Evolutionary conservation across 2,888 invertebrate genomes (phyloP).

Genomic region (Epinotia brunnichana): DNA sequence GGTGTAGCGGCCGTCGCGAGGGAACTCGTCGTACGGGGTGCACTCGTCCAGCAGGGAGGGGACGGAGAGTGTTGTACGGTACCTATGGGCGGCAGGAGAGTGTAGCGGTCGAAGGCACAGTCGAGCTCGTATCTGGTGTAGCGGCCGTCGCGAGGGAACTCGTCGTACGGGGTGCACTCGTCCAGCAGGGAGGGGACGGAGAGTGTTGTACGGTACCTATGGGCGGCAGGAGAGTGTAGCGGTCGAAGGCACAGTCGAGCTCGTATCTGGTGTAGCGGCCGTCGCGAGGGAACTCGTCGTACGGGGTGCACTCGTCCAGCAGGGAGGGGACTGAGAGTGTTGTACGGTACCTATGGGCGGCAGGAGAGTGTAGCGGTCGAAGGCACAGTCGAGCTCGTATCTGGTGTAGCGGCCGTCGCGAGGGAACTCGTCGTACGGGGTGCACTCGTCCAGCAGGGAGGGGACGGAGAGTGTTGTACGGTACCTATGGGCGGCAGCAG

Average conservation of each 20-base stretch:
- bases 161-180: conserved; percentile 55
- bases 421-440: conserved; percentile 48
- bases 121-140: conserved; percentile 70
- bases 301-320: conserved; percentile 62
- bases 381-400: conserved; percentile 69
- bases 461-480: conserved; percentile 68
- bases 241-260: conserved; percentile 68
- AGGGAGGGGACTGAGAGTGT: conserved; percentile 67
- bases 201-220: conserved; percentile 64
- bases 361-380: conserved; percentile 67
- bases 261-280: conserved; percentile 67
- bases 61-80: conserved; percentile 67
- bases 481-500: conserved; percentile 68
- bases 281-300: conserved; percentile 54
- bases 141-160: conserved; percentile 59
- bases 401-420: conserved; percentile 66
- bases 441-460: conserved; percentile 64
- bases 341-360: conserved; percentile 67
- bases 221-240: conserved; percentile 70
- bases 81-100: conserved; percentile 67
- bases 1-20: conserved; percentile 65
- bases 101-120: conserved; percentile 67
- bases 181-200: conserved; percentile 66
- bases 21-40: conserved; percentile 48
- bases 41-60: conserved; percentile 65